Evolutionary conservation across 2,113 vertebrate genomes (phyloP), one percentile per base, ranked within the genome.

Genomic region (Gymnocephalus cernua): DNA sequence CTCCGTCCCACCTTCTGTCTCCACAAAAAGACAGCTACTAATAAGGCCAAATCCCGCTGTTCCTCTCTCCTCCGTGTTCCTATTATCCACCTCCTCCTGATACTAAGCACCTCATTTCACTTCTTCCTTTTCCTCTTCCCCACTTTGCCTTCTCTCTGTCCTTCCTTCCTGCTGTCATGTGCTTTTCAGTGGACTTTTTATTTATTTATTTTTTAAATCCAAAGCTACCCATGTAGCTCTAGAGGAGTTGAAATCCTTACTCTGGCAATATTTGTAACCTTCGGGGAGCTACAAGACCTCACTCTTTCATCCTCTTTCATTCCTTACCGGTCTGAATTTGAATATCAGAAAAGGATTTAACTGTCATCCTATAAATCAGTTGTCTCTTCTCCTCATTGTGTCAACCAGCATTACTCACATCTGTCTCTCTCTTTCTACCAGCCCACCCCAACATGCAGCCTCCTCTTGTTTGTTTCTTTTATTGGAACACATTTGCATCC

Each of bases 401-500:
- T 70, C 69, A 51, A 35, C 53, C 65, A 38, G 63, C 19, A 1
- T 68, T 69, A 23, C 64, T 70, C 65, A 58, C 56, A 68, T 78
- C 63, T 66, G 67, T 63, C 56, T 80, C 29, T 77, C n/a, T 27
- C 0, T 69, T 62, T 61, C 65, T 56, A 11, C 44, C 41, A 10
- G 32, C 56, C n/a, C 41, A 14, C 61, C 47, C 51, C 25, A 14
- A 44, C 69, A 44, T 50, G 25, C 64, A 54, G 75, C 73, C 63
- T 69, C 29, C 62, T 79, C 57, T 58, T 76, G 62, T 87, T 83
- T 85, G 68, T 80, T 81, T 89, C 75, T 75, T 74, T 80, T 84
- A 86, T 76, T 86, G 57, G 82, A 79, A 62, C 74, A 62, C 89
- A 91, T 91, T 90, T 86, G 85, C 90, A 89, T 91, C 59, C 4